Conservation (phyloP, 2,113 vertebrate species). For the Lutjanus erythropterus region DNA sequence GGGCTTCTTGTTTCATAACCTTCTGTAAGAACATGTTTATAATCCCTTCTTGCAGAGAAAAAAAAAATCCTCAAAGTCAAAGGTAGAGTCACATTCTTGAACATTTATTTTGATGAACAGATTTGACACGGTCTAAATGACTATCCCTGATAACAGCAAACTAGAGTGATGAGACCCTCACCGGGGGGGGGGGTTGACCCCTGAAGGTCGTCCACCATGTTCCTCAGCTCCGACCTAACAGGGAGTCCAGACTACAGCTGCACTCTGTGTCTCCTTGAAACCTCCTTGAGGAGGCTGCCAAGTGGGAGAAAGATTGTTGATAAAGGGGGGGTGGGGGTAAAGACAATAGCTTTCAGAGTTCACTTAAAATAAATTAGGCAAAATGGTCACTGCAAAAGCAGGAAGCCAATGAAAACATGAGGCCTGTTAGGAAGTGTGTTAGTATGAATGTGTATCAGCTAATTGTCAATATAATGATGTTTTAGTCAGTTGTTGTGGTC, state of each 20-base stretch:
- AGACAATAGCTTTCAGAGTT: slow-evolving; percentile 47
- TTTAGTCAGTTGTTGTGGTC: slow-evolving; percentile 34
- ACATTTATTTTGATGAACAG: slow-evolving; percentile 76
- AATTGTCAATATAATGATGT: slow-evolving; percentile 13
- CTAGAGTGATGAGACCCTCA: slow-evolving; percentile 7
- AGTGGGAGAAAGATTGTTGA: slow-evolving; percentile 37
- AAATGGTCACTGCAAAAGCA: slow-evolving; percentile 47
- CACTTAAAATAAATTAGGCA: slow-evolving; percentile 56
- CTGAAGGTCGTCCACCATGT: background rate
- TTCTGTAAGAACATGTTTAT: background rate
- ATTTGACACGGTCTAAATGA: slow-evolving; percentile 53
- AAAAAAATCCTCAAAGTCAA: background rate
- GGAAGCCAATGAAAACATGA: slow-evolving; percentile 38
- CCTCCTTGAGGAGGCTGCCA: slow-evolving; percentile 34
- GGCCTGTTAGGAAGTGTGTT: slow-evolving; percentile 16
- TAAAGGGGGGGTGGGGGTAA: slow-evolving; percentile 4
- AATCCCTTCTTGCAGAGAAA: background rate
- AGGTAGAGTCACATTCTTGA: slow-evolving; percentile 57
- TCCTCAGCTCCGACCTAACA: slow-evolving; percentile 7
- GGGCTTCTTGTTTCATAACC: background rate
- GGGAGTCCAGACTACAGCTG: slow-evolving; percentile 44
- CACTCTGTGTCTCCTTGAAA: slow-evolving; percentile 28
- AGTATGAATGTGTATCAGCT: slow-evolving; percentile 21
- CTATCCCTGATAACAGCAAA: slow-evolving; percentile 55
- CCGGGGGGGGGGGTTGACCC: no score